Base-by-base conservation (phyloP, 1,140 invertebrate species). In the Drosophila virilis region DNA sequence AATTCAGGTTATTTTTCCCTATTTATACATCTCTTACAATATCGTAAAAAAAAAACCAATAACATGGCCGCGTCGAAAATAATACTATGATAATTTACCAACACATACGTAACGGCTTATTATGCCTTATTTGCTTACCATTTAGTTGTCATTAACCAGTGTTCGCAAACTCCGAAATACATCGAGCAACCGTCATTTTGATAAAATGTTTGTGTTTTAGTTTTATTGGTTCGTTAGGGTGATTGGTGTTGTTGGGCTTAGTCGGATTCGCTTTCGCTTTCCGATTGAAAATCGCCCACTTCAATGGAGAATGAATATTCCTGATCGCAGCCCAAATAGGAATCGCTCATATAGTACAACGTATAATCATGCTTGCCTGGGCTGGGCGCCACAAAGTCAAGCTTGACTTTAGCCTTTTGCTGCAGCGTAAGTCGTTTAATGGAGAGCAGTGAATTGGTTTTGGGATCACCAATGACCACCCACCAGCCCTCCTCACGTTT, bases 401-500 rank as follows among this genome's bases (percentile, higher is more conserved):
- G 93, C 74, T 98, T 98, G 0, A 99, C 96, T 91, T 97, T 97
- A 0, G 98, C 98, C 80, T 97, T 98, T 85, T 98, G 97, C 78
- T 98, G 98, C 0, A 99, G 93, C 0, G 97, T 98, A 13, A 99
- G 93, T 15, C 99, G 94, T 92, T 99, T 99, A 90, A 99, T 99
- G 2, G 98, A 99, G 0, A 99, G 94, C 12, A 99, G 93, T 0
- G 97, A 98, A 93, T 99, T 99, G 1, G 94, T 95, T 89, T 97
- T 98, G 0, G 98, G 97, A 93, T 99, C 98, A 1, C 99, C 98
- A 88, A 99, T 98, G 13, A 99, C 98, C 6, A 99, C 97, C 98
- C 99, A 99, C 99, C 99, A 99, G 42, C 98, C 98, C 94, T 99
- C 99, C 93, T 99, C 99, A 51, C 98, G 96, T 95, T 99, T 99